Conservation (phyloP, 1,140 invertebrate genomes). For the Bradynema listronoti region DNA sequence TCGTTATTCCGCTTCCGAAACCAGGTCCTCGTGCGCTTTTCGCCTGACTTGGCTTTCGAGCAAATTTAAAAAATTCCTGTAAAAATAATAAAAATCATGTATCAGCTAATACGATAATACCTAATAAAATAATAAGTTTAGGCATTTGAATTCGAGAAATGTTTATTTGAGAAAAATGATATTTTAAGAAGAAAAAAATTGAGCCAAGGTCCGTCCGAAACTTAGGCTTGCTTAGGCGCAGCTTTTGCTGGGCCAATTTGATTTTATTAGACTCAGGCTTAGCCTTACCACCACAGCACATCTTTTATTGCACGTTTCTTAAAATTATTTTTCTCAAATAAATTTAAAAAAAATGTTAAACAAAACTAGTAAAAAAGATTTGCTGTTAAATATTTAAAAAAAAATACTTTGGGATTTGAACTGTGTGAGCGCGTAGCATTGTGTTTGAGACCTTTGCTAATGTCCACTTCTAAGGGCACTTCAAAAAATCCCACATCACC, state of each 20-base stretch:
- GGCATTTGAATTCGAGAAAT: not conserved
- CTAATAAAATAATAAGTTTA: not conserved
- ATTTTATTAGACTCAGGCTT: too few species aligned
- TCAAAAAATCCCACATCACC: conserved; percentile 53
- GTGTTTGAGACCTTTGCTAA: conserved; percentile 34
- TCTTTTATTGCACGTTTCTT: too few species aligned
- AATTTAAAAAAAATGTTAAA: not conserved
- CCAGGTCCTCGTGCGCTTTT: conserved; percentile 15
- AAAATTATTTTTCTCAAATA: not conserved
- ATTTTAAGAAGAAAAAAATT: conserved; percentile 10
- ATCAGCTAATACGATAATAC: not conserved
- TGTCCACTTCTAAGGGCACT: conserved; percentile 37
- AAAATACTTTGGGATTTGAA: conserved; percentile 37
- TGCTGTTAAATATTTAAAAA: conserved; percentile 1
- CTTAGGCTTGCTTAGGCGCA: not conserved
- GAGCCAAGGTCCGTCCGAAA: conserved; percentile 7
- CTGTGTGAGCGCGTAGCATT: conserved; percentile 42
- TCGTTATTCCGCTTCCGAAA: not conserved
- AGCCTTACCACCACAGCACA: too few species aligned
- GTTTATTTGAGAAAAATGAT: conserved; percentile 10
- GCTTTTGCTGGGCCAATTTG: not conserved
- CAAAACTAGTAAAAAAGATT: not conserved
- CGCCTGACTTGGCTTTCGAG: conserved; percentile 32
- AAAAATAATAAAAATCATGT: conserved; percentile 12
- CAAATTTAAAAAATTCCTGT: conserved; percentile 40